Evolutionary conservation across 2,113 vertebrate genomes (phyloP), one percentile per base, ranked within the genome.

Genomic region (Porphyrio hochstetteri): DNA sequence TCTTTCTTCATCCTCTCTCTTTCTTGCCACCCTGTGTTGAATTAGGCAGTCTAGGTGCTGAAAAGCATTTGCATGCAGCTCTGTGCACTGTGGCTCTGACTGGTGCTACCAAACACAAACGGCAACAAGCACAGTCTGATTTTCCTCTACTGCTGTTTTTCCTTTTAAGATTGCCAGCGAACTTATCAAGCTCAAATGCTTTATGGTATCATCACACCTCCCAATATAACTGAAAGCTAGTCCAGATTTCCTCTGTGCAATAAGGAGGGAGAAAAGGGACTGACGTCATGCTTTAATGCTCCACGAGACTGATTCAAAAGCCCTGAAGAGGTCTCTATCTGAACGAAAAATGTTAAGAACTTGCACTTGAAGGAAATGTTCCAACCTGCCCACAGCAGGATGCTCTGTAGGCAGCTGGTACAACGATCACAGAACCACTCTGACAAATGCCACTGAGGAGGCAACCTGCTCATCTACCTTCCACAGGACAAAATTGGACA

Each of bases 111-210:
- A 61, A 65, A 77, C 16, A 35, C 55, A 42, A 56, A 29, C 1
- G 16, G n/a, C 38, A 61, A 46, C n/a, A 31, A 36, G 24, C 0
- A 1, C 1, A 52, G 64, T 6, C 53, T 44, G 10, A 9, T 16
- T 64, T 69, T 46, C 63, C 50, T 84, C 42, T 46, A 29, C 8
- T 18, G 21, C 6, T 46, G 18, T 33, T 76, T 48, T 59, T 56
- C 28, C 25, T 93, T 74, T 53, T 16, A 59, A 46, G 21, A 38
- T 5, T 35, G 20, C 46, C 27, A 80, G 35, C 57, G 71, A 85
- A 78, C 48, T 21, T 48, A 71, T 18, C 21, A 52, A 44, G 25
- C 53, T 69, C 24, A 69, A 82, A 44, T 28, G 31, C n/a, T 64
- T 42, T 61, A 85, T 46, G 36, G 10, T n/a, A 76, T 42, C 38